phyloP scores from a whole-genome alignment of 2,797 vertebrate species.

The Notamacropus eugenii region DNA sequence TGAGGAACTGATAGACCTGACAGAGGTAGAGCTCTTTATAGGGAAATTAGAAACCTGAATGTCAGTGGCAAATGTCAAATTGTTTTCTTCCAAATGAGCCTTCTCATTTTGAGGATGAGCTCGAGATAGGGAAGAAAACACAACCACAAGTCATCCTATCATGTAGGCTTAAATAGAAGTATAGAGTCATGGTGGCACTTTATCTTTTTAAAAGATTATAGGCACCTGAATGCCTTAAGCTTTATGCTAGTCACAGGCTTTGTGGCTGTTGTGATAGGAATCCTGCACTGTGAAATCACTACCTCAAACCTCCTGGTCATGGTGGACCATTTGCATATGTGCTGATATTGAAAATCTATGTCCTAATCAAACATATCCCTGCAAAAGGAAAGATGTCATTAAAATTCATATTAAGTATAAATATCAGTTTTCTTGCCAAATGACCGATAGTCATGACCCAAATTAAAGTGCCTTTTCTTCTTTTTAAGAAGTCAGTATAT shows the following conservation, averaged over 20 bases:
- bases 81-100: constrained; percentile 46
- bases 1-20: constrained; percentile 14
- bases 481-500: not conserved
- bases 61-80: constrained; percentile 45
- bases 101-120: constrained; percentile 36
- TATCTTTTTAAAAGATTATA: constrained; percentile 36
- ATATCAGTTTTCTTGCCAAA: constrained; percentile 29
- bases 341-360: constrained; percentile 53
- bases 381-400: constrained; percentile 34
- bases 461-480: not conserved
- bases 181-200: constrained; percentile 34
- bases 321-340: constrained; percentile 16
- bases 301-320: not conserved
- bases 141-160: not conserved
- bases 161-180: constrained; percentile 37
- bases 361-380: constrained; percentile 16
- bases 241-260: constrained; percentile 24
- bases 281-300: constrained; percentile 41
- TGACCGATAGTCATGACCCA: not conserved
- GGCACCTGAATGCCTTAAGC: constrained; percentile 23
- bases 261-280: constrained; percentile 63
- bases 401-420: constrained; percentile 35
- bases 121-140: constrained; percentile 10
- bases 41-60: constrained; percentile 29
- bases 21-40: not conserved